Evolutionary conservation across 2,888 invertebrate genomes (phyloP).

Genomic region (Troides helena): DNA sequence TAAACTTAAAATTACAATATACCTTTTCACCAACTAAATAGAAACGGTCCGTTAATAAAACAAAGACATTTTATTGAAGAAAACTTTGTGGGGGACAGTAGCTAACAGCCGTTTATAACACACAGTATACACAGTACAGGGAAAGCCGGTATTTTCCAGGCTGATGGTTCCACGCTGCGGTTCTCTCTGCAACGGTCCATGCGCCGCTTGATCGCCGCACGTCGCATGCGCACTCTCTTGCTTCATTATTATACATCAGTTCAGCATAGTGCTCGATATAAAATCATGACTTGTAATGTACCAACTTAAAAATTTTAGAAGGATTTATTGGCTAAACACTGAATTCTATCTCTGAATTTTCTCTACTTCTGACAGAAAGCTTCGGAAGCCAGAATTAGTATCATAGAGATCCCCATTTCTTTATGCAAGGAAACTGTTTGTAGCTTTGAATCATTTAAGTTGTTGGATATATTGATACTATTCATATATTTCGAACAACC

Average conservation of each 20-base stretch:
- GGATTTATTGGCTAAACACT: neutral
- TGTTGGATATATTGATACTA: too few species aligned
- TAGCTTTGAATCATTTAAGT: too few species aligned
- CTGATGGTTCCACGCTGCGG: constrained; percentile 64
- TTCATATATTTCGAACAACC: too few species aligned
- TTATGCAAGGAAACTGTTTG: too few species aligned
- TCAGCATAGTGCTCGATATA: constrained; percentile 9
- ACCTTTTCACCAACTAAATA: neutral
- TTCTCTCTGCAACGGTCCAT: constrained; percentile 56
- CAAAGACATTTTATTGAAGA: constrained; percentile 10
- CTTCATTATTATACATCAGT: constrained; percentile 27
- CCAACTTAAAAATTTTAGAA: neutral
- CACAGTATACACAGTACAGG: constrained; percentile 44
- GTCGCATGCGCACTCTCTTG: constrained; percentile 32
- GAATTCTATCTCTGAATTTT: too few species aligned
- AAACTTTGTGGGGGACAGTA: neutral
- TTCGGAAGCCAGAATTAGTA: too few species aligned
- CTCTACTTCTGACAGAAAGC: too few species aligned
- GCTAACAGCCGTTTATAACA: constrained; percentile 35
- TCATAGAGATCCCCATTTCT: too few species aligned
- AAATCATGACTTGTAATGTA: neutral
- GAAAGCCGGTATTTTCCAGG: constrained; percentile 68
- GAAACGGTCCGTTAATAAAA: neutral
- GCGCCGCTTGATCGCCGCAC: constrained; percentile 56
- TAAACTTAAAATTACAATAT: too few species aligned